Base-by-base conservation (phyloP, 2,888 invertebrate genomes). In the Alsophila aescularia region DNA sequence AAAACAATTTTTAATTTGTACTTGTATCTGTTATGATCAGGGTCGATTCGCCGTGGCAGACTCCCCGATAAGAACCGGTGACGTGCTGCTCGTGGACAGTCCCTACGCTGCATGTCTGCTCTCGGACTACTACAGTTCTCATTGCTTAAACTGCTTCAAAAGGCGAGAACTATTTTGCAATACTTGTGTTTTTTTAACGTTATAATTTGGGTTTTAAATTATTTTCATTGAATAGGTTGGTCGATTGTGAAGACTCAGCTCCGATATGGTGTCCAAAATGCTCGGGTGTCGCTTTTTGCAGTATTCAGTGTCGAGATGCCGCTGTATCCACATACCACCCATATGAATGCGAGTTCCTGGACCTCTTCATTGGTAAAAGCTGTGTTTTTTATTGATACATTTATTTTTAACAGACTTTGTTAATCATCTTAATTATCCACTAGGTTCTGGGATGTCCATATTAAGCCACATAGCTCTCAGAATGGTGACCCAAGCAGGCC, bases 381-480 rank as follows among this genome's bases (percentile, higher is more conserved):
- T 29, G 10, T 6, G 29, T 4, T 9, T n/a, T n/a, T 29, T 29
- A 29, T 9, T 43, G 2, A 34, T 52, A 15, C 40, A 18, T 18
- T 34, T 24, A 24, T 9, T 16, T 27, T 8, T 3, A 0, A 6
- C 13, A 7, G 15, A 10, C 4, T n/a, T 29, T 7, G 2, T 31
- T 14, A 2, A 13, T 2, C 45, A 36, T 15, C 12, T 6, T 36
- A 9, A 10, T 7, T 41, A 2, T 45, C 0, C 77, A 78, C 34
- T 62, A 94, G 94, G 94, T 5, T 95, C 95, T 0, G 96, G 97
- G 0, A 96, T 97, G 95, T 96, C 96, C 48, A 93, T 96, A 42
- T 87, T 97, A 2, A 95, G 95, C 62, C 94, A 94, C 71, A 93
- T 96, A 37, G 95, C 96, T 0, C 77, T 97, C 21, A 90, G 96